Base-by-base conservation (phyloP, 2,113 vertebrate species). In the Polypterus bichir region DNA sequence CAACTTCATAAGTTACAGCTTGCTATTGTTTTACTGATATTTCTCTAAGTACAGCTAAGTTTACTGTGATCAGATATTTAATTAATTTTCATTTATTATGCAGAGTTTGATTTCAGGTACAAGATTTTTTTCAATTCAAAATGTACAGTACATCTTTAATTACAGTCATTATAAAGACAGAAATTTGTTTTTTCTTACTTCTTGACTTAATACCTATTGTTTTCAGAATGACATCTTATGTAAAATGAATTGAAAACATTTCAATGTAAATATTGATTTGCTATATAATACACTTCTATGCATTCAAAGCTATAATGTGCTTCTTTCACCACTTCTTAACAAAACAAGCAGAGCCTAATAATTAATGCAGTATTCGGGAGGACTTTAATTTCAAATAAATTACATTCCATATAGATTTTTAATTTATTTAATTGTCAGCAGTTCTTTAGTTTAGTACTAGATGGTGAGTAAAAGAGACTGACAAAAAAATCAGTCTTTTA, bases 401-500 rank as follows among this genome's bases (percentile, higher is more conserved):
- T 6, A 55, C 54, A 55, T 27, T 27, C 4, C 54, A 11, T 27
- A 55, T 9, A 55, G 54, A 55, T 55, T 75, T 76, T 74, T 78
- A 68, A 80, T 73, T 57, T 62, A 64, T 59, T 56, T 78, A 78
- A 83, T 77, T 78, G 81, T 82, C 80, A 81, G 68, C 71, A 76
- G 83, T 83, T 76, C 74, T 77, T 84, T 81, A 76, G 81, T 64
- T 67, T 67, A 65, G 77, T 77, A 70, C 73, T 59, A 70, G 67
- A 68, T 71, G 62, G 72, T 77, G 79, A 81, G 82, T 82, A 79
- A 72, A 72, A 75, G 64, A 46, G 49, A 46, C 71, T 78, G 73
- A 79, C 75, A 73, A 78, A 27, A 27, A 81, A 77, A 66, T 80
- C 63, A 49, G 60, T 64, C 63, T 67, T 68, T 27, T 76, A 80